These are phyloP conservation scores for Sebastolobus alascanus DNA, from an alignment of 2,797 vertebrate genomes.

Conservation along the genomic window DNA sequence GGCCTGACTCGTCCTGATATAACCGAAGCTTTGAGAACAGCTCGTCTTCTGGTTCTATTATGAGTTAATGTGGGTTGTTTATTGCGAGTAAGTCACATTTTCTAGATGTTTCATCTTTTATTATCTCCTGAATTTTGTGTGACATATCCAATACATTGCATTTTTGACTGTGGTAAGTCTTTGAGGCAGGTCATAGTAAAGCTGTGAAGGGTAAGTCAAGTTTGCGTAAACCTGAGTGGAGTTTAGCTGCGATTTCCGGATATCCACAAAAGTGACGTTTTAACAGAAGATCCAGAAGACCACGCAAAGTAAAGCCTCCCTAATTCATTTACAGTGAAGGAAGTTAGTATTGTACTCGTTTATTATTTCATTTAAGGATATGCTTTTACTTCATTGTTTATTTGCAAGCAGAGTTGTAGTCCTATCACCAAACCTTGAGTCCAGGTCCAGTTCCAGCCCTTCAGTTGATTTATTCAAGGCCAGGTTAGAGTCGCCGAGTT, in stretches of 20 bases:
- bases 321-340: background rate
- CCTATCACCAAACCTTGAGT: background rate
- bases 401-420: background rate
- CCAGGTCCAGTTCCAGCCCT: background rate
- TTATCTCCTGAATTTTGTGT: background rate
- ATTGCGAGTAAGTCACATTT: no score
- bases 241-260: background rate
- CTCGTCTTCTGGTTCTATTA: background rate
- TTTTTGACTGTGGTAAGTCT: conserved; percentile 17
- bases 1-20: background rate
- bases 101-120: no score
- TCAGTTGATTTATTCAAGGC: background rate
- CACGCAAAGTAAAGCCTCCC: background rate
- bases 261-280: background rate
- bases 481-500: background rate
- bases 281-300: conserved; percentile 27
- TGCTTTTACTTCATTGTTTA: background rate
- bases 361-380: background rate
- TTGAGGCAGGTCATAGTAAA: conserved; percentile 30
- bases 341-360: background rate
- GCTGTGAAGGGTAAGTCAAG: conserved; percentile 51
- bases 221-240: conserved; percentile 13
- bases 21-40: background rate
- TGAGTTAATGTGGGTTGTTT: background rate
- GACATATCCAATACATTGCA: background rate